phyloP scores from a whole-genome alignment of 1,140 invertebrate genomes.

The Drosophila serrata region DNA sequence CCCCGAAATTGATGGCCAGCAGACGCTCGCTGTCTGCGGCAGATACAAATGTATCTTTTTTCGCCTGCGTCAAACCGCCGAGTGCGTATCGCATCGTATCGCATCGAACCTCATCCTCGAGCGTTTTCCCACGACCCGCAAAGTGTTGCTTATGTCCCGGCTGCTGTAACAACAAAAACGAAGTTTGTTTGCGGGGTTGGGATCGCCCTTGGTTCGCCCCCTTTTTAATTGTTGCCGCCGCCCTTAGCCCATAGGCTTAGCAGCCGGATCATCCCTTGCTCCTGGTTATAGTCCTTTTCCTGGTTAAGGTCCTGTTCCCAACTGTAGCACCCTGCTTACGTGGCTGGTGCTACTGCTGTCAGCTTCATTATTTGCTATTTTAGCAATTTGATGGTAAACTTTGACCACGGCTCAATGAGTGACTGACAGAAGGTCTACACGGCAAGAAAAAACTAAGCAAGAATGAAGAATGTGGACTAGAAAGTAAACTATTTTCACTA shows the following conservation, averaged over 20 bases:
- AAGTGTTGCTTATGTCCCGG: constrained; percentile 71
- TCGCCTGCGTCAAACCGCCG: constrained; percentile 69
- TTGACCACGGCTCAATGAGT: constrained; percentile 65
- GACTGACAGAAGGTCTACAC: constrained; percentile 43
- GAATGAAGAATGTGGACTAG: too few species aligned
- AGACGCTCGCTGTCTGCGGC: constrained; percentile 75
- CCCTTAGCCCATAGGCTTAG: constrained; percentile 62
- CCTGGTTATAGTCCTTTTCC: constrained; percentile 26
- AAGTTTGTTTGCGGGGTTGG: constrained; percentile 15
- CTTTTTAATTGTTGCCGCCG: constrained; percentile 78
- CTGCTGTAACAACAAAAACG: constrained; percentile 67
- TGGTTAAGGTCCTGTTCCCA: background rate
- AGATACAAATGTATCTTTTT: constrained; percentile 79
- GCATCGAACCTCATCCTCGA: constrained; percentile 41
- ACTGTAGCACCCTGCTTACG: background rate
- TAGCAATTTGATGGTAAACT: constrained; percentile 82
- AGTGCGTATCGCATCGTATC: constrained; percentile 46
- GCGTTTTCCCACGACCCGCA: constrained; percentile 67
- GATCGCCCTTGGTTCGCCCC: constrained; percentile 15
- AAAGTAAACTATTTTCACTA: too few species aligned
- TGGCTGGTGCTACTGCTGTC: constrained; percentile 56
- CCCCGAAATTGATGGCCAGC: constrained; percentile 75
- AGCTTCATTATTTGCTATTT: constrained; percentile 83
- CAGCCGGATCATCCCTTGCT: constrained; percentile 73
- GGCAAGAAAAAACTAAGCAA: background rate